These are phyloP conservation scores for Mus spretus DNA, from an alignment of 2,797 vertebrate genomes.

Conservation along the genomic window DNA sequence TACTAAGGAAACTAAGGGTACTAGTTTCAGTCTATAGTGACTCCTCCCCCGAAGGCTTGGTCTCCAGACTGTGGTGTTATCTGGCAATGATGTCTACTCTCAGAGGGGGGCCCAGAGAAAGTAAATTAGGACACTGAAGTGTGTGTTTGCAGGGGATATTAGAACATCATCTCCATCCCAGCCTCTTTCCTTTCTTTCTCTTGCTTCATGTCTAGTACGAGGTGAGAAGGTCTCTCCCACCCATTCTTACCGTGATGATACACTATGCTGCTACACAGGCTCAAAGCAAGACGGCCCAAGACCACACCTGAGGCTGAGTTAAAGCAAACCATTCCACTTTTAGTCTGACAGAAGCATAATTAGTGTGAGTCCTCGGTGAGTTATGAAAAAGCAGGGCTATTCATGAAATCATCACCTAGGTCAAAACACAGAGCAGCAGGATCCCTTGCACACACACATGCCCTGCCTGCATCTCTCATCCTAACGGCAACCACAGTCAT, in stretches of 20 bases:
- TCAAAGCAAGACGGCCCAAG: background rate
- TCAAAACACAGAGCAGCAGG: background rate
- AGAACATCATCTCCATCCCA: background rate
- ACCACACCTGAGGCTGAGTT: background rate
- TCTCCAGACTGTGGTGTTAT: background rate
- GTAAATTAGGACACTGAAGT: background rate
- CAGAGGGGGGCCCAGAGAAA: background rate
- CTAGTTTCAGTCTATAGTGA: background rate
- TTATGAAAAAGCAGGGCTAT: background rate
- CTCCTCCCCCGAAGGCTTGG: background rate
- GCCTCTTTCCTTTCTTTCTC: background rate
- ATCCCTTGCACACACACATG: background rate
- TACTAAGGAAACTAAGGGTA: background rate
- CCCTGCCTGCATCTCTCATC: background rate
- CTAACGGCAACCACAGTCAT: background rate
- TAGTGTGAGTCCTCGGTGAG: background rate
- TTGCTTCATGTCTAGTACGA: background rate
- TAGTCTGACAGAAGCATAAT: background rate
- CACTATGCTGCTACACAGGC: too few species aligned
- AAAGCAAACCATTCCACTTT: background rate
- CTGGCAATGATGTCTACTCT: background rate
- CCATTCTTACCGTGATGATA: background rate
- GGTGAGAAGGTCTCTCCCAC: background rate
- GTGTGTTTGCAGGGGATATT: background rate
- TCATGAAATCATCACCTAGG: background rate